Evolutionary conservation across 30 jellyfish, hydroid and myxozoan genomes (phyloP), one percentile per base, ranked within the genome.

Genomic region (Cassiopea andromeda): DNA sequence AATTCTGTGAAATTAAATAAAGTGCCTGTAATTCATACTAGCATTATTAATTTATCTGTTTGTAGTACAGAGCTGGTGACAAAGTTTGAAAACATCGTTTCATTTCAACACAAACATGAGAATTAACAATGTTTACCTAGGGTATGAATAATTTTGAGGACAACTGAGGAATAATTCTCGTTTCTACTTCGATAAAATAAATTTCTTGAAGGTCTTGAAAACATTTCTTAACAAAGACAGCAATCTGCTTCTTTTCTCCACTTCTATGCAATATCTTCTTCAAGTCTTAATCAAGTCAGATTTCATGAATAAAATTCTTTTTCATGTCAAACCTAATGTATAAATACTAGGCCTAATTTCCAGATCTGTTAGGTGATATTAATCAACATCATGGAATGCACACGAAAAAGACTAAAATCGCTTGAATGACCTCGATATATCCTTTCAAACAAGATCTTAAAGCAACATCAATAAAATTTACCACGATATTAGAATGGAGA

Each of bases 401-500:
- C 13, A 13, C 13, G 7, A 5, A 57, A 7, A 7, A 57, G 7
- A 5, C 14, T 61, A 61, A 17, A 3, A 27, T 4, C 7, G 14
- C 14, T 14, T 61, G 7, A 27, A 13, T 8, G 73, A 61, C 19
- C 14, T 61, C 27, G 73, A 4, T 3, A 4, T 4, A 57, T 57
- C 13, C 13, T 57, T 5, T 5, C 13, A 13, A 57, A 5, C 7
- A 57, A 57, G 7, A 57, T 57, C 4, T 2, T 14, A 1, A 61
- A 8, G 14, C 19, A 2, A 2, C 73, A 8, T 13, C 14, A 27
- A 27, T 7, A 4, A 43, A 27, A 1, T 78, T 3, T 77, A 86
- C 93, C 88, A 86, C 88, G 47, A 86, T 69, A 16, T 86, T 86
- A 9, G 78, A 46, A 2, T 66, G 69, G 75, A 86, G 19, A 44